phyloP scores from a whole-genome alignment of 1,140 invertebrate genomes.

The Trachymyrmex cornetzi region DNA sequence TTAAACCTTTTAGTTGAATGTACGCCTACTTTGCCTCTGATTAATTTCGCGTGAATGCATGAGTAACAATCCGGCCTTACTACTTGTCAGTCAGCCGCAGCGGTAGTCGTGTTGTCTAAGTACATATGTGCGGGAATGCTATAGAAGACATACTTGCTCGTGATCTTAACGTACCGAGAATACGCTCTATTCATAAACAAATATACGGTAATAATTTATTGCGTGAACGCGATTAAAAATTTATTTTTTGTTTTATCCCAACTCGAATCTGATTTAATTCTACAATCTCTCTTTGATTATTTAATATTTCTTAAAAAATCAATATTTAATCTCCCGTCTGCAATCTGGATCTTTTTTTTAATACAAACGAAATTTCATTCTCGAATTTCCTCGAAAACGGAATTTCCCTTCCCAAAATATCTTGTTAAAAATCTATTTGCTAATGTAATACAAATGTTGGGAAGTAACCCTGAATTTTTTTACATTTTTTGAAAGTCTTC shows the following conservation, averaged over 20 bases:
- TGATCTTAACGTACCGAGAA: slow-evolving; percentile 11
- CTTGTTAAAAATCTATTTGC: too few relatives aligned
- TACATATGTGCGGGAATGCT: slow-evolving; percentile 15
- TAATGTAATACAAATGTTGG: too few relatives aligned
- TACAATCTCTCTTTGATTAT: neutral
- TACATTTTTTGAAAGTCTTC: too few relatives aligned
- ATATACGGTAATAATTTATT: neutral
- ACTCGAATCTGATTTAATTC: neutral
- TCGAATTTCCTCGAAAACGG: too few relatives aligned
- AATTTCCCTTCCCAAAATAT: too few relatives aligned
- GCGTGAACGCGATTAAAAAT: neutral
- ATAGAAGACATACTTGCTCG: slow-evolving; percentile 10
- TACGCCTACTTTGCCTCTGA: slow-evolving; percentile 54
- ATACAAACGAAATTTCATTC: too few relatives aligned
- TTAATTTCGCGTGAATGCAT: slow-evolving; percentile 57
- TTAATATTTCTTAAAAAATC: neutral
- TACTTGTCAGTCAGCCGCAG: slow-evolving; percentile 52
- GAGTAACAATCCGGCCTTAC: slow-evolving; percentile 60
- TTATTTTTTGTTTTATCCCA: neutral
- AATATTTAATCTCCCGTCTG: too few relatives aligned
- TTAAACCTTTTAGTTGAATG: slow-evolving; percentile 40
- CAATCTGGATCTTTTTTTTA: too few relatives aligned
- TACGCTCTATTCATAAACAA: slow-evolving; percentile 5
- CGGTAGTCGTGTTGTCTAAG: slow-evolving; percentile 30
- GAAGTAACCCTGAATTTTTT: too few relatives aligned